A percentile compares a stretch with the other conserved stretches of the same genome.
phyloP scores from a whole-genome alignment of 2,797 vertebrate species.

The Glossophaga mutica region DNA sequence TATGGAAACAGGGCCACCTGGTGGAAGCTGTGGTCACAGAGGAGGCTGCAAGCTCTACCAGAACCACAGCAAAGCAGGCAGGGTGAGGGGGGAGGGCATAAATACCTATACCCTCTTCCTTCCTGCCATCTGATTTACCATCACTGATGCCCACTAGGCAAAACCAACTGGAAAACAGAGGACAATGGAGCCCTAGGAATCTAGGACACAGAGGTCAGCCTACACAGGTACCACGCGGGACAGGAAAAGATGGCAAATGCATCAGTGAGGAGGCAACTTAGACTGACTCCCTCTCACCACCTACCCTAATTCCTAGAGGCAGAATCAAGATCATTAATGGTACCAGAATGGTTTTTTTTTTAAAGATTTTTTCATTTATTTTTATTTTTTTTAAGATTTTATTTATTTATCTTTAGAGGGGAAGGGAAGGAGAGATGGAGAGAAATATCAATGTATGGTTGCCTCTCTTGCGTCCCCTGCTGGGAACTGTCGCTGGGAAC shows the following conservation, averaged over 20 bases:
- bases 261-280: background rate
- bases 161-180: background rate
- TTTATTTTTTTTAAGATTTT: no score
- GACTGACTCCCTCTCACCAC: no score
- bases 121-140: background rate
- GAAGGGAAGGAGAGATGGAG: no score
- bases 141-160: background rate
- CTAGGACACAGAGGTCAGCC: background rate
- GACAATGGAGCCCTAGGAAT: background rate
- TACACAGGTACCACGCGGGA: background rate
- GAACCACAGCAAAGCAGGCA: background rate
- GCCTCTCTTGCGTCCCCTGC: no score
- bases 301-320: background rate
- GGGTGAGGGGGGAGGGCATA: fast-evolving
- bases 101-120: background rate
- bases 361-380: no score
- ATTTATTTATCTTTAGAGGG: no score
- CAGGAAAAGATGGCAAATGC: fast-evolving
- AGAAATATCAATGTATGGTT: no score
- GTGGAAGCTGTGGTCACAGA: background rate
- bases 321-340: background rate
- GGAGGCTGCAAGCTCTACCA: background rate
- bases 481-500: no score
- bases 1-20: background rate
- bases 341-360: background rate